Percentiles rank a stretch among this genome's conserved stretches.
Conservation (phyloP, 2,113 vertebrate species). For the Pygoscelis adeliae region DNA sequence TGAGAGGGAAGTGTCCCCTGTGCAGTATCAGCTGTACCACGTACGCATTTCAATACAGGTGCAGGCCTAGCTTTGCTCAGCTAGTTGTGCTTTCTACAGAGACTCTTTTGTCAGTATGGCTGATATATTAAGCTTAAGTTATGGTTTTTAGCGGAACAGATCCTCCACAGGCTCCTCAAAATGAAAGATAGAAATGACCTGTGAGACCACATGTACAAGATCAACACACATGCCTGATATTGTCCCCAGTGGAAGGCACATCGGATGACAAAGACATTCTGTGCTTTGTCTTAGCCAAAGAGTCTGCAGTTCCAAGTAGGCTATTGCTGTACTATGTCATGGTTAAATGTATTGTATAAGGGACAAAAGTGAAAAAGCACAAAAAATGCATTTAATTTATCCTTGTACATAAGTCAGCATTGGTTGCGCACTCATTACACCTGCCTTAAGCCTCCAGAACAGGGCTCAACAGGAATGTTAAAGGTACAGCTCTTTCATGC, state of each 20-base stretch:
- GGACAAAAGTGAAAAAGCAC: background rate
- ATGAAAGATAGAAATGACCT: background rate
- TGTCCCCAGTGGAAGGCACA: background rate
- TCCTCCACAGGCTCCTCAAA: background rate
- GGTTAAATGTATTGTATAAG: background rate
- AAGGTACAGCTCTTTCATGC: background rate
- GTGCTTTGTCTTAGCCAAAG: background rate
- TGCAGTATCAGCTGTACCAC: background rate
- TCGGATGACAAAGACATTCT: background rate
- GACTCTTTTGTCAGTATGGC: background rate
- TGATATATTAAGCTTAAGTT: background rate
- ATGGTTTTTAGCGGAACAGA: background rate
- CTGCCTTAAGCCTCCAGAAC: background rate
- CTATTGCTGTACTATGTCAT: background rate
- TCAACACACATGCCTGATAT: fast-evolving
- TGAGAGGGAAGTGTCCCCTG: background rate
- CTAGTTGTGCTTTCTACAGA: background rate
- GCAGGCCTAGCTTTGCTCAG: background rate
- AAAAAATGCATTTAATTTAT: fast-evolving
- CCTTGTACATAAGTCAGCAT: background rate
- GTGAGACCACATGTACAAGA: background rate
- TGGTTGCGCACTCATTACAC: fast-evolving
- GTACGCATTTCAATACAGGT: fast-evolving
- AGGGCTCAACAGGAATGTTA: background rate
- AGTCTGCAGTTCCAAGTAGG: background rate